phyloP scores from a whole-genome alignment of 2,113 vertebrate species.

The Ceuthmochares aereus region DNA sequence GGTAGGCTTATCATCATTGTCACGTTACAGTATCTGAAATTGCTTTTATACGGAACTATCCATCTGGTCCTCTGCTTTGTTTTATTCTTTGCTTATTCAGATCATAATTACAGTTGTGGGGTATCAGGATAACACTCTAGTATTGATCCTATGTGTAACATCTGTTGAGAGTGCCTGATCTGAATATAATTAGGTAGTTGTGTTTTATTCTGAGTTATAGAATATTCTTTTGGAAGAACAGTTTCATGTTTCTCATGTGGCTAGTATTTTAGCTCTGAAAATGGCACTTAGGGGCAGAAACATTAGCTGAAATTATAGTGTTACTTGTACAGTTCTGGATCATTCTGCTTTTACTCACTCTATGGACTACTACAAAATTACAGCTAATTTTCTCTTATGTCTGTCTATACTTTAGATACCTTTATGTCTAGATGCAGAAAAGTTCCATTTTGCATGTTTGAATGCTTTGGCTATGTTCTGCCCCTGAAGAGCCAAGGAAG shows the following conservation, averaged over 20 bases:
- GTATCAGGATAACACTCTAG: neutral
- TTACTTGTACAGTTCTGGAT: neutral
- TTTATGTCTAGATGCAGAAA: neutral
- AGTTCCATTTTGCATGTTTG: neutral
- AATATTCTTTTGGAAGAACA: neutral
- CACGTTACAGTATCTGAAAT: neutral
- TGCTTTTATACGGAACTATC: conserved; percentile 1
- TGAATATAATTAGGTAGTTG: conserved; percentile 14
- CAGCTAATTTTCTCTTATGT: neutral
- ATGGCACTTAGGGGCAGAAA: neutral
- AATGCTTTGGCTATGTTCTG: neutral
- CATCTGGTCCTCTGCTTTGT: conserved; percentile 22
- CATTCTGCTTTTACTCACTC: conserved; percentile 8
- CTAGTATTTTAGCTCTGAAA: conserved; percentile 1
- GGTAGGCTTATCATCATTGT: neutral
- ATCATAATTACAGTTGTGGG: conserved; percentile 28
- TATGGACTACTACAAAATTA: neutral
- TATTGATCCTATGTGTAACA: conserved; percentile 40
- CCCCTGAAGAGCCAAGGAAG: neutral
- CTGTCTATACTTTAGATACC: neutral
- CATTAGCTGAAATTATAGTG: neutral
- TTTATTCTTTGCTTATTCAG: conserved; percentile 42
- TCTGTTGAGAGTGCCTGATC: conserved; percentile 27
- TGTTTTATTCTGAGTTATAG: neutral
- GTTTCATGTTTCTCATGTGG: neutral